Evolutionary conservation across 2,797 vertebrate genomes (phyloP).

Genomic region (Lophotriccus pileatus): DNA sequence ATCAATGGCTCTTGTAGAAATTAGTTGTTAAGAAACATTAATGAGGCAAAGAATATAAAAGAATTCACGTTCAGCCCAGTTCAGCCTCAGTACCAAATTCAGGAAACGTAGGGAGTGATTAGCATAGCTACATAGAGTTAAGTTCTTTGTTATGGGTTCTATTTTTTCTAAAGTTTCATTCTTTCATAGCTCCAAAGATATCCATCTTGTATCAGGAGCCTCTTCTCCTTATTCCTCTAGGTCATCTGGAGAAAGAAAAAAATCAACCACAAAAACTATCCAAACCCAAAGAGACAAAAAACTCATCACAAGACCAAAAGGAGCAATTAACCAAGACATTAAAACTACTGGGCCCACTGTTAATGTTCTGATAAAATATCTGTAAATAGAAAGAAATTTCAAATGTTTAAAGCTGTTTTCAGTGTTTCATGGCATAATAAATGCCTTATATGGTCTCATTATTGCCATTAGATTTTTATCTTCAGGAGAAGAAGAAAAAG

Average conservation of each 20-base stretch:
- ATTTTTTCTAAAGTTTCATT: not conserved
- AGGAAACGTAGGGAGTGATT: not conserved
- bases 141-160: not conserved
- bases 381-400: slow-evolving; percentile 1
- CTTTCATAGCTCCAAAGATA: not conserved
- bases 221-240: not conserved
- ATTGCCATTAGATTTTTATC: not conserved
- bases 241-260: not conserved
- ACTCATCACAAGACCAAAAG: not conserved
- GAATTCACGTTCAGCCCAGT: not conserved
- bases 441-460: not conserved
- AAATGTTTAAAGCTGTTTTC: not conserved
- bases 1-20: not conserved
- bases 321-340: not conserved
- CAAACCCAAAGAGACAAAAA: not conserved
- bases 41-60: not conserved
- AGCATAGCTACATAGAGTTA: not conserved
- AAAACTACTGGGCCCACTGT: not conserved
- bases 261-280: not conserved
- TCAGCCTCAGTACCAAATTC: not conserved
- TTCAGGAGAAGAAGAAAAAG: not conserved
- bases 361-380: not conserved
- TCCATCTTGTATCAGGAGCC: not conserved
- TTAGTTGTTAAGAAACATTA: not conserved
- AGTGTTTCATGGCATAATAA: not conserved